Conservation (phyloP, 2,113 vertebrate genomes). For the Nestor notabilis region DNA sequence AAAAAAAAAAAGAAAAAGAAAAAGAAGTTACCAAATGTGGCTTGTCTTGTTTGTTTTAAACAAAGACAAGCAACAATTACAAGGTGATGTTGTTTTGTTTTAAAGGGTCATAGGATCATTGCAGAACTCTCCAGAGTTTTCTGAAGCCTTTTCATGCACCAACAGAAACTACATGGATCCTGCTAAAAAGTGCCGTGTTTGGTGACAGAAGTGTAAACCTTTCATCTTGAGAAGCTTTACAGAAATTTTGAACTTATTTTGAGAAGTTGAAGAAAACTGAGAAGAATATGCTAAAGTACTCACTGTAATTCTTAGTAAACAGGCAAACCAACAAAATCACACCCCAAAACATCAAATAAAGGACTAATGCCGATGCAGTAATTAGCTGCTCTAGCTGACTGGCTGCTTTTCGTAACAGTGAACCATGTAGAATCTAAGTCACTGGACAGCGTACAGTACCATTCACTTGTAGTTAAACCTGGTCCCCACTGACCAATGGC, state of each 20-base stretch:
- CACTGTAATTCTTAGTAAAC: neutral
- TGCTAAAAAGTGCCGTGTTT: slow-evolving; percentile 85
- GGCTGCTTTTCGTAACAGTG: neutral
- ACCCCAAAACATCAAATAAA: neutral
- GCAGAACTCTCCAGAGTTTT: slow-evolving; percentile 92
- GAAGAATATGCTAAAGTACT: neutral
- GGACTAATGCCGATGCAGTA: neutral
- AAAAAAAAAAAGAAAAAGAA: too few relatives aligned
- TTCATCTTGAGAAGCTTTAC: neutral
- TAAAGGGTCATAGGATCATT: slow-evolving; percentile 90
- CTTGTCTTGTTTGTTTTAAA: neutral
- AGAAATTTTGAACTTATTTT: neutral
- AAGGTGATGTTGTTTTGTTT: neutral
- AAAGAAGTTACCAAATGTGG: neutral
- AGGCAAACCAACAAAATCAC: neutral
- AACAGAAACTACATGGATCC: slow-evolving; percentile 86
- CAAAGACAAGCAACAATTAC: neutral
- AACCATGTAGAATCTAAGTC: neutral
- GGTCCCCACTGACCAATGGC: neutral
- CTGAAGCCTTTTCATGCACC: slow-evolving; percentile 88
- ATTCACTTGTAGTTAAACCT: neutral
- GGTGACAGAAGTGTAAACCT: slow-evolving; percentile 74
- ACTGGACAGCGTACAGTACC: neutral
- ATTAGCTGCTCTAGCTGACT: neutral
- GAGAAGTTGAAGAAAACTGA: neutral